phyloP scores from a whole-genome alignment of 2,888 invertebrate species.

The Artemia sinica region DNA sequence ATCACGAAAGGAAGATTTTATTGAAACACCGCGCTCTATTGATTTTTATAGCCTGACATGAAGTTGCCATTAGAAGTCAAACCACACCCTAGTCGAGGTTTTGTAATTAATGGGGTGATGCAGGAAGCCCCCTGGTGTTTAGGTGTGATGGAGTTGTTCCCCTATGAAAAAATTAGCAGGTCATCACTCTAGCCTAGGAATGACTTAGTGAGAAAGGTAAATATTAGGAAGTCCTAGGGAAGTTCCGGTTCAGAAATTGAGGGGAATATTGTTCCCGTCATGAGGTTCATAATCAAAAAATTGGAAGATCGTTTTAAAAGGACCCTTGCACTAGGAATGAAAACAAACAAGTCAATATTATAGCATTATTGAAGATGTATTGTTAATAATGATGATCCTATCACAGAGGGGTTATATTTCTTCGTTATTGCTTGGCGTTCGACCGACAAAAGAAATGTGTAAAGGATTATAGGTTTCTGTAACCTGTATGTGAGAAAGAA shows the following conservation, averaged over 20 bases:
- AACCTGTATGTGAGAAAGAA: too few relatives aligned
- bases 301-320: too few relatives aligned
- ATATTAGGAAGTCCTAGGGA: background rate
- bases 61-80: background rate
- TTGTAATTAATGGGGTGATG: conserved; percentile 11
- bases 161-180: conserved; percentile 12
- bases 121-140: conserved; percentile 13
- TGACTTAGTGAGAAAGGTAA: conserved; percentile 13
- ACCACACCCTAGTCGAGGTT: conserved; percentile 8
- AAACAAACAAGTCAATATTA: too few relatives aligned
- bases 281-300: too few relatives aligned
- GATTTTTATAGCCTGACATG: conserved; percentile 11
- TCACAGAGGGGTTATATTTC: too few relatives aligned
- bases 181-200: conserved; percentile 11
- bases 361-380: too few relatives aligned
- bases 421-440: too few relatives aligned
- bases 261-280: too few relatives aligned
- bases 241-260: background rate
- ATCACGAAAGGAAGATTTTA: conserved; percentile 13
- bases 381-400: too few relatives aligned
- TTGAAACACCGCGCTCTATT: conserved; percentile 10
- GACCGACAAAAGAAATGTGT: too few relatives aligned
- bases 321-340: too few relatives aligned
- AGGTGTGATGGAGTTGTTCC: conserved; percentile 13
- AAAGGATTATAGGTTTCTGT: too few relatives aligned